Evolutionary conservation across 2,888 invertebrate genomes (phyloP), one percentile per base, ranked within the genome.

Genomic region (Bombylius discolor): DNA sequence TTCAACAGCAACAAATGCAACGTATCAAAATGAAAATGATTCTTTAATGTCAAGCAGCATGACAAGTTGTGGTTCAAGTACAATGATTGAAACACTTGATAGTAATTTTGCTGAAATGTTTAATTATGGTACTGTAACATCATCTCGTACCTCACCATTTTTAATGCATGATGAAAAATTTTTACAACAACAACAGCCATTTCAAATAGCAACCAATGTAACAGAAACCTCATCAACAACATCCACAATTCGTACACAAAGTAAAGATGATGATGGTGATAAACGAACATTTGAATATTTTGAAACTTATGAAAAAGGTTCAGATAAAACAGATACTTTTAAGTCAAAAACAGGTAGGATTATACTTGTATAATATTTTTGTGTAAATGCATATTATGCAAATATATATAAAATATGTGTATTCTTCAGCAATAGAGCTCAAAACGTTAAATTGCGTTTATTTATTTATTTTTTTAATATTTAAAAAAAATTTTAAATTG

Each of bases 11-110:
- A 89, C 89, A 4, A 82, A 89, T 64, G 89, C 89, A 12, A 89
- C 89, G 1, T 88, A 87, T 67, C 88, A 88, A 68, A 87, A 85
- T 62, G 89, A 89, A 70, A 85, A 85, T 0, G 89, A 89, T 66
- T 90, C 89, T 0, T 82, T 88, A 46, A 88, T 89, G 84, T 89
- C 89, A 1, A 88, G 89, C 54, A 89, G 89, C 70, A 81, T 89
- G 54, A 89, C 89, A 31, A 89, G 89, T 70, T 82, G 81, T 61
- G 89, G 88, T 62, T 89, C 89, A 56, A 89, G 88, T 70, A 89
- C 89, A 13, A 82, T 90, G 79, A 86, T 90, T 54, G 89, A 89
- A 33, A 85, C 85, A 23, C 78, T 84, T 62, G 86, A 86, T 46
- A 58, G 51, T 49, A 59, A 39, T 45, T 57, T 57, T 52, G 51